These are phyloP conservation scores for Apodemia mormo DNA, from an alignment of 2,888 invertebrate genomes.

Conservation along the genomic window DNA sequence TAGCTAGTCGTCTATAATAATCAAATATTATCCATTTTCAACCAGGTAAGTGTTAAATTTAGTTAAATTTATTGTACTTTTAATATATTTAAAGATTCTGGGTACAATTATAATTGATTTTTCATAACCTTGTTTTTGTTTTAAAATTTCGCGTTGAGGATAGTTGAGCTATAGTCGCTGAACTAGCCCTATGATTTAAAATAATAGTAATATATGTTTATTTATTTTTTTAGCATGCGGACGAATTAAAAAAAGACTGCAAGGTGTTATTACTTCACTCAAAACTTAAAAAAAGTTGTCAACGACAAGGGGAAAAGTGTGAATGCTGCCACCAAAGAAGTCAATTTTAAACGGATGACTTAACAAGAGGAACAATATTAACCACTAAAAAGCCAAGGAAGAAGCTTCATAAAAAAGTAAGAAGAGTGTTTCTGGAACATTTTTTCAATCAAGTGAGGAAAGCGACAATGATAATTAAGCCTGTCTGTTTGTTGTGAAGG, in stretches of 20 bases:
- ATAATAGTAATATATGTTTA: conserved; percentile 27
- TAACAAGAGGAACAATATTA: conserved; percentile 35
- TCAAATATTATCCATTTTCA: background rate
- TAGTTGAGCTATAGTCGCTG: conserved; percentile 35
- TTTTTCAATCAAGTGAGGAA: conserved; percentile 38
- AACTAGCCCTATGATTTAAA: conserved; percentile 31
- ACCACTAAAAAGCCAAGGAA: conserved; percentile 33
- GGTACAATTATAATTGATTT: conserved; percentile 30
- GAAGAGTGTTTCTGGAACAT: conserved; percentile 32
- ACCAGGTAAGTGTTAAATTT: conserved; percentile 1
- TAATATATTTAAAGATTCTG: conserved; percentile 7
- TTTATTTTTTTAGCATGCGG: conserved; percentile 37
- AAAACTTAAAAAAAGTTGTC: conserved; percentile 36
- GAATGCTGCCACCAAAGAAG: conserved; percentile 38
- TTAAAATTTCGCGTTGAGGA: conserved; percentile 35
- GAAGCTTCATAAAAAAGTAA: conserved; percentile 34
- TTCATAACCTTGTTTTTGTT: conserved; percentile 36
- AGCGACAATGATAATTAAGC: conserved; percentile 38
- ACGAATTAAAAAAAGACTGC: conserved; percentile 34
- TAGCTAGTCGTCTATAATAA: no score
- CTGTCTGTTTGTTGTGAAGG: conserved; percentile 41
- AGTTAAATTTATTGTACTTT: background rate
- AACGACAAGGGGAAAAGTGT: conserved; percentile 34
- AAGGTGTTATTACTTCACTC: conserved; percentile 36
- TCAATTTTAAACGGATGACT: conserved; percentile 40